Conservation (phyloP, 1,140 invertebrate genomes). For the Pentalonia nigronervosa region DNA sequence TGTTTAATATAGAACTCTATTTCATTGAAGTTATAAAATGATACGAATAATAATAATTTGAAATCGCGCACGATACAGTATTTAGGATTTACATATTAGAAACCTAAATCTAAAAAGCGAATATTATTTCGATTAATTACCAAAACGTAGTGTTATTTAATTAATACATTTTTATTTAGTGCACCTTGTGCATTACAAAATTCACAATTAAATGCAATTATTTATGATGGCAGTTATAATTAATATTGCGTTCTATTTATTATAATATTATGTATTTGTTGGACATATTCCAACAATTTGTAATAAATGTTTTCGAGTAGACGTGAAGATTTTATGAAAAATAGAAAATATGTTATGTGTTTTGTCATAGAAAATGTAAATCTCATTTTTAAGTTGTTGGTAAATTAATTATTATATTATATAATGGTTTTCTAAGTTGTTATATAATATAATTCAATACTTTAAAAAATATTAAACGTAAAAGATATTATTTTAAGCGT, state of each 20-base stretch:
- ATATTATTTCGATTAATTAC: not conserved
- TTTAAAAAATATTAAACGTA: not conserved
- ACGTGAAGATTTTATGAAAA: not conserved
- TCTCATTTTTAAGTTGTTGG: not conserved
- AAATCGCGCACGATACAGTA: not conserved
- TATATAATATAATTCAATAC: not conserved
- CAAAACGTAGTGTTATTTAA: not conserved
- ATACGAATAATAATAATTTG: not conserved
- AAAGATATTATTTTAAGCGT: not conserved
- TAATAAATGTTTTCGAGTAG: not conserved
- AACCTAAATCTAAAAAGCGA: not conserved
- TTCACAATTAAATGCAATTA: not conserved
- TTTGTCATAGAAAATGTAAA: not conserved
- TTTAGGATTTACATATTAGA: not conserved
- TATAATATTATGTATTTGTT: not conserved
- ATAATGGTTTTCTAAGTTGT: not conserved
- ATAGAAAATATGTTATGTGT: not conserved
- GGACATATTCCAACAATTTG: not conserved
- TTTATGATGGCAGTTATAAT: not conserved
- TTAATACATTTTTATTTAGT: not conserved
- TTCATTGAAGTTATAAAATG: not conserved
- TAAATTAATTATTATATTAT: not conserved
- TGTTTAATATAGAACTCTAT: not conserved
- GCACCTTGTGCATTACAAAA: not conserved
- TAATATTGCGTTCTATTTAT: not conserved